Evolutionary conservation across 2,888 invertebrate species (phyloP).

Genomic region (Ennomos erosarius): DNA sequence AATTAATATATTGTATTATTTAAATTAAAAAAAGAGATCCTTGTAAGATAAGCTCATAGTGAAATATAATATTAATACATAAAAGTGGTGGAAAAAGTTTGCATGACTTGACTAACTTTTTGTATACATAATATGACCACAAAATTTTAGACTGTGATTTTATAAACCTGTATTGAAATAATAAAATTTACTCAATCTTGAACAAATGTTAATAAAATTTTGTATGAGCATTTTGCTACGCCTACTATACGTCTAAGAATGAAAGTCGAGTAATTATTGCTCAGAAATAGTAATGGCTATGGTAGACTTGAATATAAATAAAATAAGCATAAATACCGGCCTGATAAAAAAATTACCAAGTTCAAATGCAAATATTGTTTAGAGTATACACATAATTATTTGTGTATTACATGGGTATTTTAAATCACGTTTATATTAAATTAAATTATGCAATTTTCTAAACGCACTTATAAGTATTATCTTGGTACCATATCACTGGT

Average conservation of each 20-base stretch:
- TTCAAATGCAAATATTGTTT: too few relatives aligned
- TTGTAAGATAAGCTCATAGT: neutral
- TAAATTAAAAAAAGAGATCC: neutral
- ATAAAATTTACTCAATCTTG: slow-evolving; percentile 22
- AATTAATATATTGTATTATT: too few relatives aligned
- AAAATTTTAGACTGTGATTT: slow-evolving; percentile 29
- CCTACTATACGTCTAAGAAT: slow-evolving; percentile 43
- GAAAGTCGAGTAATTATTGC: slow-evolving; percentile 39
- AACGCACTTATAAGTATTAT: too few relatives aligned
- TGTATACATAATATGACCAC: slow-evolving; percentile 10
- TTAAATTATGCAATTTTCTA: neutral
- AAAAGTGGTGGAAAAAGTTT: neutral
- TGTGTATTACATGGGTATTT: too few relatives aligned
- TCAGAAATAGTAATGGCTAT: slow-evolving; percentile 2
- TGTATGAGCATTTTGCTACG: slow-evolving; percentile 22
- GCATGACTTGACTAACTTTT: slow-evolving; percentile 10
- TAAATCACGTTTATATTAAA: too few relatives aligned
- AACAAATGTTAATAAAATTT: slow-evolving; percentile 12
- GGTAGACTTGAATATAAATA: neutral
- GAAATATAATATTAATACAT: slow-evolving; percentile 4
- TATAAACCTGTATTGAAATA: slow-evolving; percentile 18
- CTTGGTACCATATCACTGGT: too few relatives aligned
- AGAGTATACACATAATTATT: too few relatives aligned
- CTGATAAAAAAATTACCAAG: too few relatives aligned
- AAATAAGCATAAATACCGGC: too few relatives aligned